Evolutionary conservation across 2,797 vertebrate species (phyloP).

Genomic region (Hydrocynus forskahlii): DNA sequence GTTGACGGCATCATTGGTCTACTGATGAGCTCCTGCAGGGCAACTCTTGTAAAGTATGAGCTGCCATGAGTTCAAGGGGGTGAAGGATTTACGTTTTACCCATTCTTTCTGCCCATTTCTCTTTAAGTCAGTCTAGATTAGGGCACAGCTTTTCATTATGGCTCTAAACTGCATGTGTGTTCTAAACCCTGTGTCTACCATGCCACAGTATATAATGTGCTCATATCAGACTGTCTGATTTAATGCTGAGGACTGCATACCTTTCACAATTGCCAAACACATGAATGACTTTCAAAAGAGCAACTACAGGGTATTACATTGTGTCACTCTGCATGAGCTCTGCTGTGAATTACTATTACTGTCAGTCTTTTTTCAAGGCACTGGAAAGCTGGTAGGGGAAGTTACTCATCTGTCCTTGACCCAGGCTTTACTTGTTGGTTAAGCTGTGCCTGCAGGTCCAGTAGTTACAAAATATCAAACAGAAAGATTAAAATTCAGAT

Average conservation of each 20-base stretch:
- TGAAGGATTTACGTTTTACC: slow-evolving; percentile 43
- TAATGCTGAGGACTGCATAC: not conserved
- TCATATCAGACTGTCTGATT: not conserved
- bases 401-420: not conserved
- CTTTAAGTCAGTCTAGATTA: slow-evolving; percentile 29
- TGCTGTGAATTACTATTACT: slow-evolving; percentile 5
- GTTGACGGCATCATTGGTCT: slow-evolving; percentile 35
- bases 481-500: not conserved
- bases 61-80: slow-evolving; percentile 58
- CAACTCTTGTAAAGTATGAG: slow-evolving; percentile 46
- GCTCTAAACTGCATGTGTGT: not conserved
- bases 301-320: not conserved
- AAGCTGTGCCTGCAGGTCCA: not conserved
- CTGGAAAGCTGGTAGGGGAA: not conserved
- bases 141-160: slow-evolving; percentile 8
- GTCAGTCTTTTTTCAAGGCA: slow-evolving; percentile 1
- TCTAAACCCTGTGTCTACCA: not conserved
- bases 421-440: not conserved
- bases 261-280: not conserved
- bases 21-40: slow-evolving; percentile 41
- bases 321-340: slow-evolving; percentile 5
- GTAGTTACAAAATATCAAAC: not conserved
- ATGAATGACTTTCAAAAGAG: not conserved
- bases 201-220: not conserved
- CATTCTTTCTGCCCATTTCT: slow-evolving; percentile 12